A percentile compares a stretch with the other conserved stretches of the same genome.
Evolutionary conservation across 2,113 vertebrate species (phyloP).

Genomic region (Cheilinus undulatus): DNA sequence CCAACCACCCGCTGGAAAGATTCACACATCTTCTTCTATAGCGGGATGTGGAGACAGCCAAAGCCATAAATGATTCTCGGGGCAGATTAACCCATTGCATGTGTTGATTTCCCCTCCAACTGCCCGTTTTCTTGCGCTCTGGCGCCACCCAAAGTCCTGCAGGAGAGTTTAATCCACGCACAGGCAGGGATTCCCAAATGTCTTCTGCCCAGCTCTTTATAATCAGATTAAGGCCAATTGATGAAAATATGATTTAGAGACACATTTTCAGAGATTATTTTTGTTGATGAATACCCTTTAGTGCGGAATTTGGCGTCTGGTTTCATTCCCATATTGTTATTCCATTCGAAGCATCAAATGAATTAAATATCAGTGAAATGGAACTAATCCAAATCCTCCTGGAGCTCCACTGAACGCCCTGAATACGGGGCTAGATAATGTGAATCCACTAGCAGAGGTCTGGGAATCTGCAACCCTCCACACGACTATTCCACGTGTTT

Average conservation of each 20-base stretch:
- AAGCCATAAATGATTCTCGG: conserved; percentile 45
- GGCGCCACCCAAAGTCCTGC: conserved; percentile 78
- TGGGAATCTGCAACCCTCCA: no score
- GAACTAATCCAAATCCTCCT: conserved; percentile 34
- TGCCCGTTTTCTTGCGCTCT: conserved; percentile 68
- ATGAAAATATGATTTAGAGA: background rate
- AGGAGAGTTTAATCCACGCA: conserved; percentile 8
- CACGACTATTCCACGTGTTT: background rate
- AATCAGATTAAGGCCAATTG: conserved; percentile 8
- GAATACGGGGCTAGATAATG: background rate
- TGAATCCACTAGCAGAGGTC: background rate
- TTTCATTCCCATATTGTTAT: conserved; percentile 10
- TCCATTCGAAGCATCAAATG: conserved; percentile 3
- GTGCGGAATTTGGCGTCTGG: background rate
- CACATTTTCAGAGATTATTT: background rate
- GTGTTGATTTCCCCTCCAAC: background rate
- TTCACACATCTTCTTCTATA: conserved; percentile 51
- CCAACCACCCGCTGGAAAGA: conserved; percentile 45
- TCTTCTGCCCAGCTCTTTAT: background rate
- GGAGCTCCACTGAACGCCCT: conserved; percentile 2
- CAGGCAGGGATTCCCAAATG: conserved; percentile 20
- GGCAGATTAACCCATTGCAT: conserved; percentile 56
- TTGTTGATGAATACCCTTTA: background rate
- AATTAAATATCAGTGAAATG: conserved; percentile 34
- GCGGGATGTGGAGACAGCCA: conserved; percentile 46